phyloP scores from a whole-genome alignment of 2,797 vertebrate genomes.

The Limosa lapponica region DNA sequence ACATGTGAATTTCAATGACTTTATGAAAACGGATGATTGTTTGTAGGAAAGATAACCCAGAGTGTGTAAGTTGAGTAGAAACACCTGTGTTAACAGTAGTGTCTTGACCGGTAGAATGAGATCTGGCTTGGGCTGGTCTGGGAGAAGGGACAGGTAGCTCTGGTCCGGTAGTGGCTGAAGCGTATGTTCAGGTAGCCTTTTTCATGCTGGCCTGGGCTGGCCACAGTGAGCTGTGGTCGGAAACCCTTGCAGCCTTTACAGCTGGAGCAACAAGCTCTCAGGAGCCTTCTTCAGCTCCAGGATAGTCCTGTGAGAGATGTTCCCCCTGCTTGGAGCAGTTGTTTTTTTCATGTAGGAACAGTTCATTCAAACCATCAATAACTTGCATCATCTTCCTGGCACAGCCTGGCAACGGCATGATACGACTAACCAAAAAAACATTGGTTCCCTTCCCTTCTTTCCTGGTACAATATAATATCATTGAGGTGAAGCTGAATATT shows the following conservation, averaged over 20 bases:
- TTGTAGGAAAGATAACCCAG: background rate
- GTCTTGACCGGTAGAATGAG: background rate
- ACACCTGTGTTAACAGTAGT: rapidly evolving
- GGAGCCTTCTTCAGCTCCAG: background rate
- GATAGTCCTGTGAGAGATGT: background rate
- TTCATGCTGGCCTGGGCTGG: background rate
- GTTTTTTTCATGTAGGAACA: background rate
- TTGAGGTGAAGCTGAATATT: background rate
- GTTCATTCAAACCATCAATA: background rate
- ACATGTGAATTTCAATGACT: background rate
- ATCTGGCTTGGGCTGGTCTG: background rate
- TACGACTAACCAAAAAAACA: background rate
- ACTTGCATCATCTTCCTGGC: background rate
- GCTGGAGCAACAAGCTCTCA: background rate
- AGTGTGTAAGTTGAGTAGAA: background rate
- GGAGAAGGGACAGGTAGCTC: background rate
- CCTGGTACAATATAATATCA: rapidly evolving
- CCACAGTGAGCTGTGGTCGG: background rate
- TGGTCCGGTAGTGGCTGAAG: background rate
- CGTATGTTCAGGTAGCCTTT: rapidly evolving
- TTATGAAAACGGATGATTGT: rapidly evolving
- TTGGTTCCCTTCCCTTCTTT: background rate
- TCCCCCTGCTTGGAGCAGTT: background rate
- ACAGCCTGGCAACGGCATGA: background rate
- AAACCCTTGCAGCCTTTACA: background rate